Base-by-base conservation (phyloP, 2,888 invertebrate genomes). In the Pyrrhia umbra region DNA sequence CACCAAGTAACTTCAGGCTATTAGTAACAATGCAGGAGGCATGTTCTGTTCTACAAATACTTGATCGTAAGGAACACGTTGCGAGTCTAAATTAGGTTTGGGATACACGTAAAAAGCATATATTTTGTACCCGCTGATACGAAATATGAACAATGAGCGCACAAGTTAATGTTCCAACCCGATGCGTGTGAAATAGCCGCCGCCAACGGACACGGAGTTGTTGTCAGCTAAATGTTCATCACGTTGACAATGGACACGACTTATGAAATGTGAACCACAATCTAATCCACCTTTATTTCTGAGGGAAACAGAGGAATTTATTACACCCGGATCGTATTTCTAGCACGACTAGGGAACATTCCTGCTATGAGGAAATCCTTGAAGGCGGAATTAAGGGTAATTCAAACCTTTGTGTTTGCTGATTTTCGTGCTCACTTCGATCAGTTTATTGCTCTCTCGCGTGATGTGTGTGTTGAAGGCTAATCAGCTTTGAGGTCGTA, bases 401-500 rank as follows among this genome's bases (percentile, higher is more conserved):
- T 62, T 74, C 27, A 70, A 63, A 67, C 60, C 63, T 63, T 70
- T 57, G 47, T 64, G 60, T 58, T 60, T 73, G 69, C 56, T 46
- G 42, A 54, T 69, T 77, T 77, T 69, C 69, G 66, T 77, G 75
- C 66, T 65, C 25, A 20, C 25, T 47, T 67, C 20, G 27, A 59
- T 74, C 58, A 71, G 71, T 68, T 74, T 75, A 77, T 61, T 66
- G 57, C 63, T 62, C 49, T 68, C 49, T 74, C 46, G 68, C 75
- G 68, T 78, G 68, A 68, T 77, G 70, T 75, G 67, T 72, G 46
- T 66, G 66, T 47, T 54, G 52, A 60, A 65, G 72, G 65, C 72
- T 81, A 81, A 79, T 81, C 74, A 79, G 81, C 82, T 82, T 77
- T 75, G 83, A 90, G 87, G 87, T 87, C 87, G 85, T 83, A 79